Conservation (phyloP, 1,140 invertebrate species). For the Goniozus legneri region DNA sequence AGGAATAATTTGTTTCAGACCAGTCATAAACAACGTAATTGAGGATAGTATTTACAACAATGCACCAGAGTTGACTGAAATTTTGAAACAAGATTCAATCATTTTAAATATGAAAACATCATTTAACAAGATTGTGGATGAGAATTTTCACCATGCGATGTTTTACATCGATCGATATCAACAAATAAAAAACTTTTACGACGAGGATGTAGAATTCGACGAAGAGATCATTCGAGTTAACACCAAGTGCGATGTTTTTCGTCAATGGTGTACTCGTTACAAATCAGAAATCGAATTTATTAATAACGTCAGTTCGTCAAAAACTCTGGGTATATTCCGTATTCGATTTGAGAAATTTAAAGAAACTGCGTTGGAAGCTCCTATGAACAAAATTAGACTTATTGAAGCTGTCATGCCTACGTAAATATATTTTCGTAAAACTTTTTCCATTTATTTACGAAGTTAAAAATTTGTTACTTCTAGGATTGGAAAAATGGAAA, state of each 20-base stretch:
- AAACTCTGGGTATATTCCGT: constrained; percentile 66
- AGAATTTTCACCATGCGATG: constrained; percentile 61
- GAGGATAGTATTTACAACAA: constrained; percentile 65
- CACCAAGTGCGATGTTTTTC: constrained; percentile 56
- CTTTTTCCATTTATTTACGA: no score
- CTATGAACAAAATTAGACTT: constrained; percentile 64
- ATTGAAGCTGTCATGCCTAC: constrained; percentile 55
- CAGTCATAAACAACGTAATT: constrained; percentile 70
- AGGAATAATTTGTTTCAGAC: constrained; percentile 60
- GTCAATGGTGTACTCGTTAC: constrained; percentile 60
- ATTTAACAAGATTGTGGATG: constrained; percentile 56
- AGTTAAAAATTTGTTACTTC: constrained; percentile 18
- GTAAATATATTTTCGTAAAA: constrained; percentile 31
- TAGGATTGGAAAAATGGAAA: constrained; percentile 61
- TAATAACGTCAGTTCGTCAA: constrained; percentile 60
- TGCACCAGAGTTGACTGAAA: constrained; percentile 61
- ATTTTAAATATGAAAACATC: constrained; percentile 55
- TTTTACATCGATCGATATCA: constrained; percentile 67
- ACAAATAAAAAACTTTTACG: constrained; percentile 64
- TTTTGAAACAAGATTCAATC: constrained; percentile 64
- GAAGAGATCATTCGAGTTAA: constrained; percentile 52
- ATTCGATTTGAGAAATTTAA: constrained; percentile 71
- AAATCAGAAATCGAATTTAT: constrained; percentile 60
- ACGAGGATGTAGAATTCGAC: constrained; percentile 65
- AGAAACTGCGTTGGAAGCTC: constrained; percentile 64